These are phyloP conservation scores for Euclidia mi DNA, from an alignment of 2,888 invertebrate genomes.

Conservation along the genomic window DNA sequence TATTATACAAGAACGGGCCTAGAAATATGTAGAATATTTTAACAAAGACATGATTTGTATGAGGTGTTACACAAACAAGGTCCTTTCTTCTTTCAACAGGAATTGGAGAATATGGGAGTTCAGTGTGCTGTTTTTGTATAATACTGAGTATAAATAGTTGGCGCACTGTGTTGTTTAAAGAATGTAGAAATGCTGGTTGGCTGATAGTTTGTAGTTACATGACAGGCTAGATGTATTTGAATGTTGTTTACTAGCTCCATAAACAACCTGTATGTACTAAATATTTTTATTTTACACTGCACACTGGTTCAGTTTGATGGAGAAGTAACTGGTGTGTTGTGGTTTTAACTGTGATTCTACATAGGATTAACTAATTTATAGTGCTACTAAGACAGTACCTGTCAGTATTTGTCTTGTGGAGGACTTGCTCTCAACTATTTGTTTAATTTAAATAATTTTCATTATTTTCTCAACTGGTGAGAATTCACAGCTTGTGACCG, in stretches of 20 bases:
- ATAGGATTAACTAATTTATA: conserved; percentile 76
- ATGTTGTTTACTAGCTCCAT: conserved; percentile 53
- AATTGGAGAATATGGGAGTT: too few species aligned
- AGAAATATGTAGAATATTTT: too few species aligned
- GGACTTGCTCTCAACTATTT: conserved; percentile 56
- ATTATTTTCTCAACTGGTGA: conserved; percentile 27
- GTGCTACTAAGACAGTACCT: conserved; percentile 46
- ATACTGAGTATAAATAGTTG: too few species aligned
- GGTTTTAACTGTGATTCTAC: conserved; percentile 79
- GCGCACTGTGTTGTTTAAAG: too few species aligned
- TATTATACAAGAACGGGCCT: too few species aligned
- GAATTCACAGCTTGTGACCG: conserved; percentile 48
- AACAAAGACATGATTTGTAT: too few species aligned
- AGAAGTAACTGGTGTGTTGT: conserved; percentile 57
- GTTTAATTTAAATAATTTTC: conserved; percentile 42
- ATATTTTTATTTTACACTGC: conserved; percentile 78
- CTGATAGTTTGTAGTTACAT: conserved; percentile 66
- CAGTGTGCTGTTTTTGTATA: too few species aligned
- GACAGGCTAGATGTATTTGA: conserved; percentile 63
- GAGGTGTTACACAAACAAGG: too few species aligned
- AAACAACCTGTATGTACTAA: conserved; percentile 56
- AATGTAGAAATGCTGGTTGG: conserved; percentile 65
- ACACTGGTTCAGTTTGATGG: too few species aligned
- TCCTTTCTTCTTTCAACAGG: too few species aligned
- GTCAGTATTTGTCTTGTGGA: conserved; percentile 52